Evolutionary conservation across 2,888 invertebrate species (phyloP).

Genomic region (Theretra japonica): DNA sequence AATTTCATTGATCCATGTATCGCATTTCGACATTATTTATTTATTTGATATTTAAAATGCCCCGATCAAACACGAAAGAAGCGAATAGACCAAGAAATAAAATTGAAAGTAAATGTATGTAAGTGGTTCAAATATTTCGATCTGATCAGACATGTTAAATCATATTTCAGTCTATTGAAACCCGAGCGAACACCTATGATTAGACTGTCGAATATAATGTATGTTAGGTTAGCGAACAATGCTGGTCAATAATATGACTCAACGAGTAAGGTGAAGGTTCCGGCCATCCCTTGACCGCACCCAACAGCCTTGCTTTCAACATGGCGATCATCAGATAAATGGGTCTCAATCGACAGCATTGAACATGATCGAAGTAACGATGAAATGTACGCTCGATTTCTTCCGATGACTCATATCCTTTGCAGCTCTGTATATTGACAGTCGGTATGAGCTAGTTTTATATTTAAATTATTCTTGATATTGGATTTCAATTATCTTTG

Average conservation of each 20-base stretch:
- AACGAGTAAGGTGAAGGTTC: conserved; percentile 74
- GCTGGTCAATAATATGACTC: conserved; percentile 66
- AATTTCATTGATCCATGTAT: background rate
- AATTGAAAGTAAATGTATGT: too few relatives aligned
- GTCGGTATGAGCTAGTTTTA: conserved; percentile 6
- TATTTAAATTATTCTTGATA: conserved; percentile 20
- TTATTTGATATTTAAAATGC: background rate
- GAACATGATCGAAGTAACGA: conserved; percentile 58
- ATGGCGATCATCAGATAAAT: conserved; percentile 66
- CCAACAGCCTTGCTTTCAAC: conserved; percentile 79
- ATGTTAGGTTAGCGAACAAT: conserved; percentile 64
- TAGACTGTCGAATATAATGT: conserved; percentile 16
- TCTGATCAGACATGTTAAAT: background rate
- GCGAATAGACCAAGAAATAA: background rate
- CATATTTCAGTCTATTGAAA: conserved; percentile 9
- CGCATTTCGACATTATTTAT: background rate
- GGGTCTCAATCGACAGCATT: conserved; percentile 53
- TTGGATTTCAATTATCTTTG: background rate
- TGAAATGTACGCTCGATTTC: conserved; percentile 47
- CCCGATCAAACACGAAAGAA: too few relatives aligned
- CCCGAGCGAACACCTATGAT: conserved; percentile 13
- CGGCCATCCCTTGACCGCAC: conserved; percentile 78
- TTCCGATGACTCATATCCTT: conserved; percentile 45
- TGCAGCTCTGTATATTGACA: conserved; percentile 4
- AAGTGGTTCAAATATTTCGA: background rate